Evolutionary conservation across 2,797 vertebrate genomes (phyloP), one percentile per base, ranked within the genome.

Genomic region (Protosalanx chinensis): DNA sequence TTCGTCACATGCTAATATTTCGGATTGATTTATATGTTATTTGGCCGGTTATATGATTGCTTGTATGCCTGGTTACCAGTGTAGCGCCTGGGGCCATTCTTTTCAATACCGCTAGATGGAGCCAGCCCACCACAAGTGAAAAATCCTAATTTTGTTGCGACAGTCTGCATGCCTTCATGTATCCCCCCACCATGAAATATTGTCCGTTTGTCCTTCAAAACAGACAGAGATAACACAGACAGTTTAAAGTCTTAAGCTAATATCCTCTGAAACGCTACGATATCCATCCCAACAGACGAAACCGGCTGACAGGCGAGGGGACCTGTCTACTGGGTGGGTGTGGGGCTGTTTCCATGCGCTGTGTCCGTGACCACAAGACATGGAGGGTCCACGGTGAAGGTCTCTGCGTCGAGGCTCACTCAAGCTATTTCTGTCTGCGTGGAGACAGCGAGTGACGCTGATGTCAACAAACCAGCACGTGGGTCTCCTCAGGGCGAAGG

Each of bases 401-500:
- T 74, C 70, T 68, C 71, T 68, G 68, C 57, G 67, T 67, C 56
- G 16, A 46, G 57, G 72, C 80, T 71, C 64, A 83, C 64, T 77
- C 64, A 32, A 67, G 67, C 75, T 79, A 78, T 84, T 83, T 88
- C 64, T 29, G 64, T 37, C 18, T n/a, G 74, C 71, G 49, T 65
- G 78, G 59, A 74, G 77, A 46, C 7, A 80, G 77, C 79, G 23
- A 68, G 46, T 41, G 81, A 84, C 75, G 76, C 82, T 79, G 82
- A 79, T 59, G 67, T 75, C 81, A 86, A 85, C 71, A 85, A 85
- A 78, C 64, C 82, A 5, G 64, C 81, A 71, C 78, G 79, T 78
- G 78, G n/a, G 13, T 1, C 37, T 23, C 20, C 18, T n/a, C 8
- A 3, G 15, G 37, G 41, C 46, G 84, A 84, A 88, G 84, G 23